Base-by-base conservation (phyloP, 2,113 vertebrate species). In the Axis porcinus region DNA sequence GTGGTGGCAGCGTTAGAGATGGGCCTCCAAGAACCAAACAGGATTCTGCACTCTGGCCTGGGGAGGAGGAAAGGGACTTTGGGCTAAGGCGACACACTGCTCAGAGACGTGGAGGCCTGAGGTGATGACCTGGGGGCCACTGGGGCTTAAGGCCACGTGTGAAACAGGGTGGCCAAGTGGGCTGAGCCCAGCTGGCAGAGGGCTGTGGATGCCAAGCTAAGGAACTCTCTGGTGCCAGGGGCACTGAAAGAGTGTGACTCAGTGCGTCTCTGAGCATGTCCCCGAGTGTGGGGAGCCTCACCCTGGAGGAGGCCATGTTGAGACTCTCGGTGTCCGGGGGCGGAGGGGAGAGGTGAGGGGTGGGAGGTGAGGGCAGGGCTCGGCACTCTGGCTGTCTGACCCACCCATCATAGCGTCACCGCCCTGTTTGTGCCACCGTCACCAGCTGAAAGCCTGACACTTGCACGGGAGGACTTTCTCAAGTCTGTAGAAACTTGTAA, bases 341-440 rank as follows among this genome's bases (percentile, higher is more conserved):
- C 2, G 0, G 12, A 0, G 40, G 43, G 17, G 30, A 3, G 45
- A 76, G 58, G 25, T 5, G 23, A 6, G 5, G 27, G 36, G 30
- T 3, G 17, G 33, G 64, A 55, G 8, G 47, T 33, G n/a, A 78
- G 16, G 23, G 60, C 17, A 28, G 54, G 17, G 7, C 4, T 4
- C 6, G 15, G 76, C 40, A 3, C 27, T 57, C n/a, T 10, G 27
- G 50, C 3, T 54, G 11, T 36, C 28, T 81, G 14, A 27, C 4
- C 8, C 3, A 15, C 6, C 15, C 19, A 36, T 25, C 50, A 15
- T 21, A 33, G 19, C 0, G 0, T 33, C 36, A 25, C 28, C 28
- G 30, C 30, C 64, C 62, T 64, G 55, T 33, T 11, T 9, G 11
- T 40, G 58, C 23, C 11, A 2, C 16, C 0, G 0, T 54, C 60